phyloP scores from a whole-genome alignment of 2,888 invertebrate species.

The Listrodromus nycthemerus region DNA sequence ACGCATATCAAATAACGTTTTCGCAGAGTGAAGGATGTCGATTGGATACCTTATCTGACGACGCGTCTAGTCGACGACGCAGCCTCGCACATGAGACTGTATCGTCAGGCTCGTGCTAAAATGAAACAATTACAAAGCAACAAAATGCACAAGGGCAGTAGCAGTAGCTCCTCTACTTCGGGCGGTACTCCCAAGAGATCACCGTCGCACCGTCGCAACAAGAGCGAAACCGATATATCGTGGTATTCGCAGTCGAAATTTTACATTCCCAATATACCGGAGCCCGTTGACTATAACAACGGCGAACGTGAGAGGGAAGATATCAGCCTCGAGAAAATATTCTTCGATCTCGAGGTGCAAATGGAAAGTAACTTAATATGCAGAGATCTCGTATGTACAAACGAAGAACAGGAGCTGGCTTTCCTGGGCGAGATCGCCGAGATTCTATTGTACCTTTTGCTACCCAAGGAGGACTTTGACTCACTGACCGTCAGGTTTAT shows the following conservation, averaged over 20 bases:
- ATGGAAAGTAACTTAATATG: constrained; percentile 93
- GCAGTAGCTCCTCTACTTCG: constrained; percentile 80
- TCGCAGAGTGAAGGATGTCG: constrained; percentile 90
- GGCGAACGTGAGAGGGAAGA: constrained; percentile 77
- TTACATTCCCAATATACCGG: constrained; percentile 85
- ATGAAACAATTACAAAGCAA: constrained; percentile 77
- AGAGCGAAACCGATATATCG: constrained; percentile 90
- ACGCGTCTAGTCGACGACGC: constrained; percentile 95
- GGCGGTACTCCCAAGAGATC: constrained; percentile 84
- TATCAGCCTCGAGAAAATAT: constrained; percentile 89
- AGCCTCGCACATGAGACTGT: constrained; percentile 94
- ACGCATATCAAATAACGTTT: constrained; percentile 41
- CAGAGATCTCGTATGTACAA: constrained; percentile 92
- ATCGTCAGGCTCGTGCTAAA: constrained; percentile 90
- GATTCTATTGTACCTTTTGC: constrained; percentile 92
- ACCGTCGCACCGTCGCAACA: constrained; percentile 89
- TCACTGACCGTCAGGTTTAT: constrained; percentile 93
- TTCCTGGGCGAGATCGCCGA: constrained; percentile 93
- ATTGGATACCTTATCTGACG: constrained; percentile 96
- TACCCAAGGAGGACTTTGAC: constrained; percentile 94
- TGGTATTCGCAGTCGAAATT: constrained; percentile 89
- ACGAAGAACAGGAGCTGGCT: constrained; percentile 89
- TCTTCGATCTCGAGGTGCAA: constrained; percentile 95
- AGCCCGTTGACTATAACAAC: constrained; percentile 77
- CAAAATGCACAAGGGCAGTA: constrained; percentile 77